Evolutionary conservation across 2,888 invertebrate species (phyloP).

Genomic region (Pseudococcus longispinus): DNA sequence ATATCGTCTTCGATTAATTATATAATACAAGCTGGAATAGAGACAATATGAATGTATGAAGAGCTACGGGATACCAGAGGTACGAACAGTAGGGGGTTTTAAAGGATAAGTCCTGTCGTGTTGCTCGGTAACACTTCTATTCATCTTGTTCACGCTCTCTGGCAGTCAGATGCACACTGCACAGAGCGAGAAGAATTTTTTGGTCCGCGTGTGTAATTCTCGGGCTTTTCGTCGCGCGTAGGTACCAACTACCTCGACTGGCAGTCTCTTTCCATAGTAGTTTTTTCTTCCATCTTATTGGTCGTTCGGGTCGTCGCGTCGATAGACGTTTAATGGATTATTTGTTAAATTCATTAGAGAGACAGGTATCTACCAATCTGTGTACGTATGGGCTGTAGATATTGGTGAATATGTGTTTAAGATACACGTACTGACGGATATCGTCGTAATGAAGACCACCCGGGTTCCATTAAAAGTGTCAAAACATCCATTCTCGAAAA

Average conservation of each 20-base stretch:
- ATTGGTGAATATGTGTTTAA: neutral
- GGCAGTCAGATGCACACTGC: constrained; percentile 19
- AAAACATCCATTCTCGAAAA: constrained; percentile 47
- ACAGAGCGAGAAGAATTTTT: constrained; percentile 19
- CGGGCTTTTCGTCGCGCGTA: constrained; percentile 1
- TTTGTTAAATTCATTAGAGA: constrained; percentile 49
- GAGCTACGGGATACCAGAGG: constrained; percentile 55
- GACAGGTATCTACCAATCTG: neutral
- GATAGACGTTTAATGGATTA: constrained; percentile 20
- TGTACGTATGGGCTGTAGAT: neutral
- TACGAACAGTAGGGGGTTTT: constrained; percentile 54
- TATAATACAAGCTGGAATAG: constrained; percentile 53
- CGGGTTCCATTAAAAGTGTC: constrained; percentile 43
- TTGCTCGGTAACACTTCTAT: constrained; percentile 56
- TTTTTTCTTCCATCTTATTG: neutral
- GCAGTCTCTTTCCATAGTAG: neutral
- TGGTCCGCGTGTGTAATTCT: constrained; percentile 17
- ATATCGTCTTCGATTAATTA: constrained; percentile 57
- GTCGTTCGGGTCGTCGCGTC: neutral
- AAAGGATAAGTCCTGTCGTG: constrained; percentile 52
- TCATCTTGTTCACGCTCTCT: constrained; percentile 54
- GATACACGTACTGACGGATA: neutral
- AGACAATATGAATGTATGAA: constrained; percentile 56
- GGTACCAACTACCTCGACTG: neutral
- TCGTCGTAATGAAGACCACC: constrained; percentile 44